These are phyloP conservation scores for Tretioscincus oriximinensis DNA, from an alignment of 2,113 vertebrate genomes.

Conservation along the genomic window DNA sequence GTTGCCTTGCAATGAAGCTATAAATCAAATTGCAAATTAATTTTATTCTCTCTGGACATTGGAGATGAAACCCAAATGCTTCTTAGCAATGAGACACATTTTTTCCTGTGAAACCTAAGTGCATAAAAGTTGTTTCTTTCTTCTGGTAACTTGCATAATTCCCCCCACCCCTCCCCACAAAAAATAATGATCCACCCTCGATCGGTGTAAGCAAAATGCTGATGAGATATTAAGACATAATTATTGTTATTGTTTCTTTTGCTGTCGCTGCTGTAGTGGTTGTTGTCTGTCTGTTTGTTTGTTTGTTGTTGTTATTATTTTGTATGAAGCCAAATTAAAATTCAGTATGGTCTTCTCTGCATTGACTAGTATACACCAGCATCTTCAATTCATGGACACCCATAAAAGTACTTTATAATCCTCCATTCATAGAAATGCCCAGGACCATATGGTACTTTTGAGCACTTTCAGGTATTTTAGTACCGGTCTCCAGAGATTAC, in stretches of 20 bases:
- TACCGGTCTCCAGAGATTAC: background rate
- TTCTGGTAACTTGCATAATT: background rate
- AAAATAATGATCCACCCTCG: background rate
- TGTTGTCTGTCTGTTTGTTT: too few relatives aligned
- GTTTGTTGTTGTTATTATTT: too few relatives aligned
- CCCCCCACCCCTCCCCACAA: background rate
- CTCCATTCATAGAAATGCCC: too few relatives aligned
- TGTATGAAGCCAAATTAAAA: background rate
- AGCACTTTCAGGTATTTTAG: too few relatives aligned
- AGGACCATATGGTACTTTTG: too few relatives aligned
- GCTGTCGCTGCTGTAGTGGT: too few relatives aligned
- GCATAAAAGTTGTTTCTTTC: background rate
- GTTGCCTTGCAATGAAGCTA: background rate
- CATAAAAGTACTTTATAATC: too few relatives aligned
- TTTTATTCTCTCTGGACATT: constrained; percentile 30
- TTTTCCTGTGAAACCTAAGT: constrained; percentile 4
- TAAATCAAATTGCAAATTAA: constrained; percentile 35
- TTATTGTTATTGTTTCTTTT: too few relatives aligned
- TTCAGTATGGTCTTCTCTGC: background rate
- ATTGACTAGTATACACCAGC: too few relatives aligned
- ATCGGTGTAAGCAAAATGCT: background rate
- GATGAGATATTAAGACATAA: background rate
- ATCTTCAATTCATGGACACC: too few relatives aligned
- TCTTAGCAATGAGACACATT: background rate
- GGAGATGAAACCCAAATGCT: background rate